Base-by-base conservation (phyloP, 2,797 vertebrate genomes). In the Eulemur albifrons region DNA sequence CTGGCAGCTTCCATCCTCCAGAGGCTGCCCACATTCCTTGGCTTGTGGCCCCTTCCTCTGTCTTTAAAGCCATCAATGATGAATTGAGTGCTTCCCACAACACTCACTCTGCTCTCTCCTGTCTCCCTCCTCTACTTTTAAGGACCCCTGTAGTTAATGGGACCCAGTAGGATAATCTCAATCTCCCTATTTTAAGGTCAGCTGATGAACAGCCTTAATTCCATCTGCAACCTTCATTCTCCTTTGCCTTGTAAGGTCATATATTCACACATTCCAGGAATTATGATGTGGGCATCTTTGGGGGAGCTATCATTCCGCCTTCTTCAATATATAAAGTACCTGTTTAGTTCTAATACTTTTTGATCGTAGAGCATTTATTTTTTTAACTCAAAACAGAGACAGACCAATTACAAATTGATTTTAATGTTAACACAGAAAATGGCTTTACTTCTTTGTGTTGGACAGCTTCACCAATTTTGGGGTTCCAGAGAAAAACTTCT, bases 41-140 rank as follows among this genome's bases (percentile, higher is more conserved):
- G 54, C 15, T 11, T 23, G 4, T 30, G 48, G 5, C 4, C 20
- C 38, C 45, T n/a, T 80, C 25, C 15, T 52, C 65, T 4, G 10
- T 15, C 54, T 73, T 52, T n/a, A 73, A 50, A 80, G 7, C 15
- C 43, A 73, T 21, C 40, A 40, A 8, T 21, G 6, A 21, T 35
- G 3, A 10, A 15, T 11, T 15, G 5, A 1, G 30, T 0, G 2
- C 32, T 35, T 43, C 27, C 54, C 14, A 18, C 8, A 5, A 40
- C 17, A 13, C n/a, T 27, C 27, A 23, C 6, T 52, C 7, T 50
- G 52, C 5, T 6, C 18, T 35, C 70, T 23, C 45, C 17, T 18
- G n/a, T 23, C 11, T 72, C 43, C 23, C 23, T 52, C 43, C 43
- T 27, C 20, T 12, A 40, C 35, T 61, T 20, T 69, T 13, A 40